These are phyloP conservation scores for Laothoe populi DNA, from an alignment of 2,888 invertebrate species.

Conservation along the genomic window DNA sequence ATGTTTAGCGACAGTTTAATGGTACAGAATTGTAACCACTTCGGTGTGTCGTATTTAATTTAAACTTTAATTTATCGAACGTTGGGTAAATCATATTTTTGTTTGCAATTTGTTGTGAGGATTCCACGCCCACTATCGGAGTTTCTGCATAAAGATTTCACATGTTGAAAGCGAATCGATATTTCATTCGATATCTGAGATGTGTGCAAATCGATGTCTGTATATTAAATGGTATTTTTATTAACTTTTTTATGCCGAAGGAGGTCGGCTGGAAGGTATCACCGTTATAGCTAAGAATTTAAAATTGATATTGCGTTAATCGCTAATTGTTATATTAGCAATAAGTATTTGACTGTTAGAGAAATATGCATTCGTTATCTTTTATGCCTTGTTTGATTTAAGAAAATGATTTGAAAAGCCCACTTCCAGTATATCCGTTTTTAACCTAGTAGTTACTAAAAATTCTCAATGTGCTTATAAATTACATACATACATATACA, in stretches of 20 bases:
- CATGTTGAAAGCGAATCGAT: slow-evolving; percentile 4
- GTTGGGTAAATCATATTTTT: slow-evolving; percentile 66
- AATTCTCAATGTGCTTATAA: too few species aligned
- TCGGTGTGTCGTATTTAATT: slow-evolving; percentile 58
- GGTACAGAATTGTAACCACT: slow-evolving; percentile 46
- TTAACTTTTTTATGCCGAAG: not conserved
- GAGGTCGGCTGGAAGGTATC: not conserved
- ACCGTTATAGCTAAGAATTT: too few species aligned
- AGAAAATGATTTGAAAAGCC: too few species aligned
- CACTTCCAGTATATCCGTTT: too few species aligned
- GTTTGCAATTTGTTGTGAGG: slow-evolving; percentile 72
- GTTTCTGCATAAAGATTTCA: slow-evolving; percentile 22
- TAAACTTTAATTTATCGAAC: slow-evolving; percentile 66
- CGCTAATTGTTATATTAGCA: too few species aligned
- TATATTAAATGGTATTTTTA: slow-evolving; percentile 11
- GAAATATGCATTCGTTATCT: too few species aligned
- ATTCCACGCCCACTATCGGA: slow-evolving; percentile 43
- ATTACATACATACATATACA: too few species aligned
- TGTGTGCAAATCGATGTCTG: slow-evolving; percentile 22
- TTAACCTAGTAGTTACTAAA: too few species aligned
- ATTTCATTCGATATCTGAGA: slow-evolving; percentile 21
- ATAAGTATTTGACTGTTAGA: too few species aligned
- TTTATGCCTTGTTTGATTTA: too few species aligned
- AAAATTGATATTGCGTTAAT: too few species aligned
- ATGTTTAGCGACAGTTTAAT: slow-evolving; percentile 64